Evolutionary conservation across 1,140 invertebrate genomes (phyloP).

Genomic region (Psilanteris sp.): DNA sequence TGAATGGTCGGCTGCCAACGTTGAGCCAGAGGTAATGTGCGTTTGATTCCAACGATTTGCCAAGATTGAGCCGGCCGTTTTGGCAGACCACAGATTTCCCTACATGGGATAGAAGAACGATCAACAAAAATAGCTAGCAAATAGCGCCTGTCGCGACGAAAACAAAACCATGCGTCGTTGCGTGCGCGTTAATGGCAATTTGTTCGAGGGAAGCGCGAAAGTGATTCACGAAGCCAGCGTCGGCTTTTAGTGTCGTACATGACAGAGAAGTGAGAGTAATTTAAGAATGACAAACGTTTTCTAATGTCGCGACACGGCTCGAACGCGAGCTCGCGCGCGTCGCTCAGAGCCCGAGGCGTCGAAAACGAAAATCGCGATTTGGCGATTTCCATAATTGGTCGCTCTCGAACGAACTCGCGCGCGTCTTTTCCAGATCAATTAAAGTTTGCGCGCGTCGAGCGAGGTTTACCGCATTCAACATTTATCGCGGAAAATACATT

Average conservation of each 20-base stretch:
- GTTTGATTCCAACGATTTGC: no score
- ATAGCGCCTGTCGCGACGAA: not conserved
- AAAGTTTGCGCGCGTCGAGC: slow-evolving; percentile 27
- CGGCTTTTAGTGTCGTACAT: slow-evolving; percentile 9
- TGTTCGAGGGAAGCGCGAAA: slow-evolving; percentile 24
- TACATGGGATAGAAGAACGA: no score
- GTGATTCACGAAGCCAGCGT: slow-evolving; percentile 17
- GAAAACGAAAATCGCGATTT: no score
- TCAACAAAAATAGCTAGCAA: no score
- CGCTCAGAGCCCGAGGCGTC: no score
- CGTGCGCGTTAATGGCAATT: slow-evolving; percentile 14
- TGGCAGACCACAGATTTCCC: no score
- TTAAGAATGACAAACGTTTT: slow-evolving; percentile 23
- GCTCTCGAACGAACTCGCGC: slow-evolving; percentile 2
- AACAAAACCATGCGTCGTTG: not conserved
- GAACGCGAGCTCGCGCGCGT: not conserved
- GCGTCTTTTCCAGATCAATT: slow-evolving; percentile 23
- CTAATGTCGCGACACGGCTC: slow-evolving; percentile 13
- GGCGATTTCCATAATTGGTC: no score
- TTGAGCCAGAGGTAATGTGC: no score
- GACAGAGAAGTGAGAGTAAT: slow-evolving; percentile 26
- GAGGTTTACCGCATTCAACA: slow-evolving; percentile 27
- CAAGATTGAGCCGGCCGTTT: no score
- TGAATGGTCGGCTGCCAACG: no score
- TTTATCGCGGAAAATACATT: slow-evolving; percentile 45